These are phyloP conservation scores for Orchestia grillus DNA, from an alignment of 1,140 invertebrate genomes.

Conservation along the genomic window DNA sequence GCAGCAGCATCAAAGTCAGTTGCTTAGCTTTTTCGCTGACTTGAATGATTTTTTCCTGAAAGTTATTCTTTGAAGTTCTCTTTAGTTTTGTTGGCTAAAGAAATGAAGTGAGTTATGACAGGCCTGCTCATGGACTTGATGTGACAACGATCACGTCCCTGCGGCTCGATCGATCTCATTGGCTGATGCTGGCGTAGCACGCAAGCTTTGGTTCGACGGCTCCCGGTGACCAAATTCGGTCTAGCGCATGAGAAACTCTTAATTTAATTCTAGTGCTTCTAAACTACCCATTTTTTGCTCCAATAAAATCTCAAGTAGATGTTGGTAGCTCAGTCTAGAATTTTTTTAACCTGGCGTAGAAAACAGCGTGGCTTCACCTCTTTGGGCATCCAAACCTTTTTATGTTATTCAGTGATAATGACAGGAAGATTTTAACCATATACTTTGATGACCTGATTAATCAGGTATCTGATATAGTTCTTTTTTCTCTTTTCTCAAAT, in stretches of 20 bases:
- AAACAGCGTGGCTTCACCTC: conserved; percentile 54
- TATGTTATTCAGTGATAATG: conserved; percentile 62
- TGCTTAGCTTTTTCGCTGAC: conserved; percentile 21
- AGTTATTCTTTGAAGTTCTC: background rate
- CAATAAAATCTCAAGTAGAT: conserved; percentile 51
- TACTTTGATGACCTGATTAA: conserved; percentile 63
- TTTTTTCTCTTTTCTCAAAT: conserved; percentile 71
- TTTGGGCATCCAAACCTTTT: conserved; percentile 68
- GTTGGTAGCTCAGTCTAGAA: conserved; percentile 48
- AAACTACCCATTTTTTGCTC: conserved; percentile 50
- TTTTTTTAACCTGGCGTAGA: conserved; percentile 28
- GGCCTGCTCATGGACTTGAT: background rate
- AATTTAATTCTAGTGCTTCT: conserved; percentile 9
- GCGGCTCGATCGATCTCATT: conserved; percentile 17
- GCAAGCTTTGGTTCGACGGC: conserved; percentile 43
- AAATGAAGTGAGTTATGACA: conserved; percentile 2
- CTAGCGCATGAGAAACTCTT: conserved; percentile 50
- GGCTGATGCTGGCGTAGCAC: conserved; percentile 32
- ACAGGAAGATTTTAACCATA: conserved; percentile 57
- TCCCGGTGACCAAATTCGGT: conserved; percentile 52
- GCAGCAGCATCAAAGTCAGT: conserved; percentile 31
- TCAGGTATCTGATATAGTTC: conserved; percentile 69
- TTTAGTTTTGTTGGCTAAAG: conserved; percentile 45
- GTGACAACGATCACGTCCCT: background rate
- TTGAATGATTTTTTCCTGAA: conserved; percentile 42